Evolutionary conservation across 2,888 invertebrate species (phyloP), one percentile per base, ranked within the genome.

Genomic region (Ischnus inquisitorius): DNA sequence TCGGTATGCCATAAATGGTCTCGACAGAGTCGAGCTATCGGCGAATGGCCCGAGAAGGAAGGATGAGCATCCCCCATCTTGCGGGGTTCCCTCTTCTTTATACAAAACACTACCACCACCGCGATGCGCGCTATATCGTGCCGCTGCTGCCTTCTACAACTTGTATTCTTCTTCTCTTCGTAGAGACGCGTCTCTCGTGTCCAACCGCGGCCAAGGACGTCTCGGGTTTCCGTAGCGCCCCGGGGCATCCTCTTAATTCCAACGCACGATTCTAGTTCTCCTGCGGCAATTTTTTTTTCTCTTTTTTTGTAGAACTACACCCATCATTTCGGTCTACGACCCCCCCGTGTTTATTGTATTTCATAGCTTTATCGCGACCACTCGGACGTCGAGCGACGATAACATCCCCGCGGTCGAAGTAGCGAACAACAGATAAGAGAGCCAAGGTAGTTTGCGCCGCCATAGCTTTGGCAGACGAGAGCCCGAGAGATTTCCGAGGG

Each of bases 1-100:
- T 82, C 83, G 86, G 85, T 85, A 86, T 86, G 85, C 87, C 87
- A 87, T 87, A 87, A 87, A 87, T 87, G 87, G 87, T 87, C 82
- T 78, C 79, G 86, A 79, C 81, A 79, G 83, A 75, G 75, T 78
- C 77, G 82, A 77, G 79, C 83, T 81, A 83, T 87, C 82, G 83
- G 78, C 67, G 22, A 74, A 71, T 57, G 34, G 72, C 51, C 69
- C 81, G 72, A 78, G 76, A 83, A 77, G 74, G 81, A 79, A 78
- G 34, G 60, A 80, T 57, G 74, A 85, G 79, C 83, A 83, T 79
- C 83, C 83, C 78, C 75, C 82, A 84, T 83, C 79, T 80, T 64
- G 43, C 51, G 64, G 54, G 51, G 34, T 57, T 74, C 43, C 54
- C 72, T 77, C 79, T 62, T 68, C 65, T 67, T 46, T 74, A 67